Evolutionary conservation across 2,113 vertebrate genomes (phyloP), one percentile per base, ranked within the genome.

Genomic region (Myiozetetes cayanensis): DNA sequence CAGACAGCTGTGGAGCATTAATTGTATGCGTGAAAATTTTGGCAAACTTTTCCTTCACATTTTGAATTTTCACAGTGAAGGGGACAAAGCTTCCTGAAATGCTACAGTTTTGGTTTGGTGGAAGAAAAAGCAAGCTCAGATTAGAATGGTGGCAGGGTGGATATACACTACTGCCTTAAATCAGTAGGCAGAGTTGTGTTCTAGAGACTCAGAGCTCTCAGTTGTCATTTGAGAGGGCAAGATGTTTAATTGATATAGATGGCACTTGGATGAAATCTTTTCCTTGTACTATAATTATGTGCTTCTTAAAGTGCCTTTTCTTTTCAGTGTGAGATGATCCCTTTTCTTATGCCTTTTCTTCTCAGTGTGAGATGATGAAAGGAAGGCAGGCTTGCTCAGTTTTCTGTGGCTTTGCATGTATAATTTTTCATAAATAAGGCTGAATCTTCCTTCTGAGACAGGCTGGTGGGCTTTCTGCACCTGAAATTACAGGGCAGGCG

Each of bases 351-450:
- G 56, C 23, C 19, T 53, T 93, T 72, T 63, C 46, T 46, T 56
- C 75, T 72, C 2, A 1, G 23, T 39, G 14, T 27, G 33, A 47
- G 33, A 18, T 14, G 14, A 46, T 28, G 46, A 41, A 44, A 58
- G 31, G n/a, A 33, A 52, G 39, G 20, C 17, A 21, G 33, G 6
- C 17, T 80, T 1, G 1, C 41, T 63, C 23, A 7, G 18, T n/a
- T 84, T 83, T 52, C 24, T 21, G 18, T 56, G 31, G n/a, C 24
- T 93, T 81, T n/a, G 6, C 8, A 4, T 0, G 0, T 12, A 7
- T 4, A 0, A 0, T 27, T 46, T 73, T 23, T 28, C 35, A 16
- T 56, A 53, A 50, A 14, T 19, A 58, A 41, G 16, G 8, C 65
- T 22, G 58, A 37, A 46, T 50, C 56, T 90, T 23, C 39, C 50